Evolutionary conservation across 2,888 invertebrate species (phyloP), one percentile per base, ranked within the genome.

Genomic region (Neria commutata): DNA sequence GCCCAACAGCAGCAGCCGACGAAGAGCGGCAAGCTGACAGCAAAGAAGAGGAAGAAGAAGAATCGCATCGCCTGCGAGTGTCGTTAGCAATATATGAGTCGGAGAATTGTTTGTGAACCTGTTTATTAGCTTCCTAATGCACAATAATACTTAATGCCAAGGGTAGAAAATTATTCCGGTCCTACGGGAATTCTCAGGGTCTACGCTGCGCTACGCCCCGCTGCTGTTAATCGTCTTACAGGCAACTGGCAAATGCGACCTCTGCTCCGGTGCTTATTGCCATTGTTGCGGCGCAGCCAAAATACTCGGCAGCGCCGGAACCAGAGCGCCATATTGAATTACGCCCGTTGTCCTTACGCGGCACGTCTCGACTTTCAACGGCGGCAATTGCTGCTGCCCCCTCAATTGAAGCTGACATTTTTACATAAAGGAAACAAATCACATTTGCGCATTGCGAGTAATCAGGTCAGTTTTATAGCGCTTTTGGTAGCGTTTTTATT

Each of bases 91-190:
- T 58, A 63, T 60, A 60, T 60, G 63, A 62, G 60, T 54, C 42
- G 17, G 21, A 49, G 49, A 47, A 64, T 61, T 64, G 56, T 64
- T n/a, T 76, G 77, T 69, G 75, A 79, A 77, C 75, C 78, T 79
- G 77, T 77, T 77, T 77, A 77, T 77, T 77, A 76, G 77, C 71
- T 71, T 72, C 69, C 76, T 79, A 77, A 77, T 78, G 77, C 74
- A 76, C 72, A 74, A 73, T 74, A 77, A 79, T 77, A 68, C 76
- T 75, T 71, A 73, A 69, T 72, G 76, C 69, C 70, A 65, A 67
- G 75, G 77, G 74, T 73, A 73, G 70, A 55, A 74, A 72, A 76
- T 74, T 71, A 72, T 70, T 75, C 63, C 69, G 65, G 60, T 70
- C 73, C 78, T 68, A 57, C 37, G 71, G 79, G 79, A 77, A 72